Percentiles rank a stretch among this genome's conserved stretches.
Conservation (phyloP, 2,113 vertebrate genomes). For the Ailuropoda melanoleuca region DNA sequence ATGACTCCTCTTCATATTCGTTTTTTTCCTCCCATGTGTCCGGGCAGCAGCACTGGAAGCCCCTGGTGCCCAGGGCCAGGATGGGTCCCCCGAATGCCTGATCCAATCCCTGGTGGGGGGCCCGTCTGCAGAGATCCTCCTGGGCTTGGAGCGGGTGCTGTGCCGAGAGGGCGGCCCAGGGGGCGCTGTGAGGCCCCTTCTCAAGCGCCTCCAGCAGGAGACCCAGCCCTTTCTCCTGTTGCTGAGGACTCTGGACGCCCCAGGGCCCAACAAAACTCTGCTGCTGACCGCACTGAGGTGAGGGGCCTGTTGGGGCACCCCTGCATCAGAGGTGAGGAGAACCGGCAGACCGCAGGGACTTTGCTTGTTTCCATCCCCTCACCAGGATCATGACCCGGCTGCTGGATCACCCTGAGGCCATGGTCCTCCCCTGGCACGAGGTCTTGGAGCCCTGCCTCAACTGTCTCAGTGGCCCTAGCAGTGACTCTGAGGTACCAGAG, state of each 20-base stretch:
- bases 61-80: conserved; percentile 50
- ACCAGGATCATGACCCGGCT: conserved; percentile 92
- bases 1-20: background rate
- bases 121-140: conserved; percentile 89
- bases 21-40: background rate
- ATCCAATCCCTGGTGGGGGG: conserved; percentile 85
- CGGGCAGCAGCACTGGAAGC: conserved; percentile 48
- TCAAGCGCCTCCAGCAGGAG: conserved; percentile 79
- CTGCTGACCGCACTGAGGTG: conserved; percentile 79
- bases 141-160: conserved; percentile 92
- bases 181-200: conserved; percentile 84
- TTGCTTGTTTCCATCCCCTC: background rate
- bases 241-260: conserved; percentile 89
- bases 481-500: conserved; percentile 89
- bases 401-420: conserved; percentile 90
- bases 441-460: conserved; percentile 94
- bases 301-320: background rate
- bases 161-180: conserved; percentile 82
- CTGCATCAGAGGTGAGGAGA: accelerated
- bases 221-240: conserved; percentile 89
- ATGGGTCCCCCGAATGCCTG: conserved; percentile 80
- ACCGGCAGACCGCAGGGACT: background rate
- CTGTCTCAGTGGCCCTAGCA: conserved; percentile 87
- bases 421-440: conserved; percentile 94
- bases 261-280: conserved; percentile 86